These are phyloP conservation scores for Pseudomyrmex concolor DNA, from an alignment of 1,140 invertebrate genomes.

Conservation along the genomic window DNA sequence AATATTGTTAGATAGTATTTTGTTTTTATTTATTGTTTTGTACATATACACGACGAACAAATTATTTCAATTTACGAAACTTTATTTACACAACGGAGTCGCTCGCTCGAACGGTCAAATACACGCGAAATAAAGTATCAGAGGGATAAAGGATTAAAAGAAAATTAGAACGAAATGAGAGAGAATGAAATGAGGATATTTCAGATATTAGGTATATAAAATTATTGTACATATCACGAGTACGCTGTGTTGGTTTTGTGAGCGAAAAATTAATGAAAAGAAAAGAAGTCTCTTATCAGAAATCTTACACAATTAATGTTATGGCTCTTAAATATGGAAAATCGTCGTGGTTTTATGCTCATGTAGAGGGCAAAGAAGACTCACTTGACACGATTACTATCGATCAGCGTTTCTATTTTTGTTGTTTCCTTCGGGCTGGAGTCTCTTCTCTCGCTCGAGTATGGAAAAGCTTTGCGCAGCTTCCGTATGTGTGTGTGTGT, in stretches of 20 bases:
- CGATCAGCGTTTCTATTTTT: conserved; percentile 82
- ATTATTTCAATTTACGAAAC: no score
- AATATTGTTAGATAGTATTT: no score
- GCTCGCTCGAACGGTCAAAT: no score
- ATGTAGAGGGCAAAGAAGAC: conserved; percentile 69
- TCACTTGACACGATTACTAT: conserved; percentile 84
- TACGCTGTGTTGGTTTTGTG: not conserved
- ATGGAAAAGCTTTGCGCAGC: not conserved
- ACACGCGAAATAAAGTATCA: not conserved
- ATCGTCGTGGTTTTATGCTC: conserved; percentile 67
- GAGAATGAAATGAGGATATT: not conserved
- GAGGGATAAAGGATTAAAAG: not conserved
- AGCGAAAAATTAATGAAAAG: not conserved
- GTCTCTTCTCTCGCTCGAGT: not conserved
- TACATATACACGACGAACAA: no score
- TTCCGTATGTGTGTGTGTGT: not conserved
- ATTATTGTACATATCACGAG: no score
- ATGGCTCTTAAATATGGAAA: not conserved
- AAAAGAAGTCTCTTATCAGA: not conserved
- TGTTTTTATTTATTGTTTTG: no score
- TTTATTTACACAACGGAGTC: no score
- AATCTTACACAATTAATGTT: not conserved
- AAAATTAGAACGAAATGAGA: not conserved
- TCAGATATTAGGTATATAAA: no score
- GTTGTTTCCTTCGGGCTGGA: conserved; percentile 48